These are phyloP conservation scores for Drosophila peninsularis DNA, from an alignment of 2,888 invertebrate species.

Conservation along the genomic window DNA sequence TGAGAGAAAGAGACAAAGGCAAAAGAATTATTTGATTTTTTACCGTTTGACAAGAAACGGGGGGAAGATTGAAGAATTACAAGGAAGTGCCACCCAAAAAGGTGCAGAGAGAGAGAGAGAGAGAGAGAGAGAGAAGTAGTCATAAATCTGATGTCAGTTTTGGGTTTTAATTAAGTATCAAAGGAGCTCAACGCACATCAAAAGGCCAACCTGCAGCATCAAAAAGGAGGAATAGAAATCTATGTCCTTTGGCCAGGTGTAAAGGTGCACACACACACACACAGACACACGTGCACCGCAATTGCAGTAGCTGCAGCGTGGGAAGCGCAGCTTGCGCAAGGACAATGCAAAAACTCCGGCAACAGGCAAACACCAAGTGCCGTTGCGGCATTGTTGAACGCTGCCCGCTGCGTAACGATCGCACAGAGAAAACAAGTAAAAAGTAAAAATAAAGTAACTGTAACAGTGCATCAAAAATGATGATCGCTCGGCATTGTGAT, in stretches of 20 bases:
- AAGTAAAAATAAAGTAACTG: slow-evolving; percentile 53
- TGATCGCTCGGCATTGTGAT: slow-evolving; percentile 55
- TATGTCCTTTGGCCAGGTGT: slow-evolving; percentile 66
- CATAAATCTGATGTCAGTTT: slow-evolving; percentile 78
- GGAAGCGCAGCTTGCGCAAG: slow-evolving; percentile 80
- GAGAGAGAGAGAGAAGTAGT: slow-evolving; percentile 17
- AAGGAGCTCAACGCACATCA: slow-evolving; percentile 46
- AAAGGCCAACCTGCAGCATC: slow-evolving; percentile 57
- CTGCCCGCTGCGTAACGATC: slow-evolving; percentile 70
- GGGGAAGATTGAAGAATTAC: slow-evolving; percentile 48
- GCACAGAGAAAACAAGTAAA: slow-evolving; percentile 20
- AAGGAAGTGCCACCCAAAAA: slow-evolving; percentile 70
- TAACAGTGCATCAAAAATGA: slow-evolving; percentile 43
- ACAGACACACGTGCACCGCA: neutral
- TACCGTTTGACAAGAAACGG: slow-evolving; percentile 64
- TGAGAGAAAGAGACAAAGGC: slow-evolving; percentile 40
- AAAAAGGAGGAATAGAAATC: slow-evolving; percentile 19
- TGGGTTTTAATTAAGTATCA: slow-evolving; percentile 72
- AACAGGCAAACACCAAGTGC: slow-evolving; percentile 57
- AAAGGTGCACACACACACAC: slow-evolving; percentile 26
- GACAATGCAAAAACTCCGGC: slow-evolving; percentile 57
- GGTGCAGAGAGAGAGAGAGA: neutral
- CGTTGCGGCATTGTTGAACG: slow-evolving; percentile 63
- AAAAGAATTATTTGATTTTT: slow-evolving; percentile 67
- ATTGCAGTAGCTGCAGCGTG: slow-evolving; percentile 54